Evolutionary conservation across 2,888 invertebrate species (phyloP).

Genomic region (Seira sanloemensis): DNA sequence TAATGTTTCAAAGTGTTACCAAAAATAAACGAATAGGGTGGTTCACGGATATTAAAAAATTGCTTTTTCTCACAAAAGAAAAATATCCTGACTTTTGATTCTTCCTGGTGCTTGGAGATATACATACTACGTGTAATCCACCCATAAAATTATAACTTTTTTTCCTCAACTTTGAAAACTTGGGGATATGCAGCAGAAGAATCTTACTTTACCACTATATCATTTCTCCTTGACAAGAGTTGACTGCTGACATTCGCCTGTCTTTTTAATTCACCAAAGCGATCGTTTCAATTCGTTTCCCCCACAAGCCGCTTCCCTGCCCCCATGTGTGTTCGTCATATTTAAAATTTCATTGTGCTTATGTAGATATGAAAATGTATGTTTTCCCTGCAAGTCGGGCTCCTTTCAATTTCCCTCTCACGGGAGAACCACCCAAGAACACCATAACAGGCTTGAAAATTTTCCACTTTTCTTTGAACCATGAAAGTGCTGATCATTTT

Average conservation of each 20-base stretch:
- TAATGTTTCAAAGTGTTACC: too few relatives aligned
- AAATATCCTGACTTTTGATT: too few relatives aligned
- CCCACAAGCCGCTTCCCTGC: constrained; percentile 20
- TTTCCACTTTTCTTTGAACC: background rate
- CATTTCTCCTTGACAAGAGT: constrained; percentile 38
- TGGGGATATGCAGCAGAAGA: too few relatives aligned
- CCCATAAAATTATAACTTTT: too few relatives aligned
- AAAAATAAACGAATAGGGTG: too few relatives aligned
- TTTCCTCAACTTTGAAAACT: too few relatives aligned
- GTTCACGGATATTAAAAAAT: too few relatives aligned
- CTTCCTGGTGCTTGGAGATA: too few relatives aligned
- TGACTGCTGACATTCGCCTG: constrained; percentile 47
- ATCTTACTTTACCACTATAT: too few relatives aligned
- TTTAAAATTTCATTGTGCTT: background rate
- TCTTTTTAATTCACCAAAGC: constrained; percentile 46
- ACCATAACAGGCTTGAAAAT: constrained; percentile 3
- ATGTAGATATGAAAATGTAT: background rate
- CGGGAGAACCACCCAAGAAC: constrained; percentile 46
- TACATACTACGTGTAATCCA: too few relatives aligned
- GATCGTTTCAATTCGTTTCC: constrained; percentile 34
- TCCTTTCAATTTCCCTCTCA: too few relatives aligned
- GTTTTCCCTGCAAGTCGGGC: constrained; percentile 21
- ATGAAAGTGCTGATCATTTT: constrained; percentile 3
- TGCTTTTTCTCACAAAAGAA: too few relatives aligned
- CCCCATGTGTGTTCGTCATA: constrained; percentile 23